Conservation (phyloP, 1,140 invertebrate species). For the Diorhabda sublineata region DNA sequence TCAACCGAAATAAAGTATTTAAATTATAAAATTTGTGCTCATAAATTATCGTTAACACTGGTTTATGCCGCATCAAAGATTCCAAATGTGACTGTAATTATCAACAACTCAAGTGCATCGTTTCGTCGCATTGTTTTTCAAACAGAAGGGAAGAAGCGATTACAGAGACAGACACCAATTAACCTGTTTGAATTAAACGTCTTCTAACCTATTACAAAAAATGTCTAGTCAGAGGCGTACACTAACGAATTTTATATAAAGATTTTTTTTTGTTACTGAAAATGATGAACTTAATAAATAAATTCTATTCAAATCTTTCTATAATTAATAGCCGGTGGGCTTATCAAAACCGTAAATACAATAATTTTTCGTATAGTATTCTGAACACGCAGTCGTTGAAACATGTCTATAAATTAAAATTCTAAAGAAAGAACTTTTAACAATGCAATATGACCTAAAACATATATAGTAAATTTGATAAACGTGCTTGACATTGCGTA, state of each 20-base stretch:
- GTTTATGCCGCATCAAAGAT: not conserved
- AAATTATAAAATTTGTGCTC: not conserved
- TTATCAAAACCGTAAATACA: too few species aligned
- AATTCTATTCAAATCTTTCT: not conserved
- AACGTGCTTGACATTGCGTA: too few species aligned
- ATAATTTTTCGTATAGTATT: too few species aligned
- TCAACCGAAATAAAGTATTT: too few species aligned
- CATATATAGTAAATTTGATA: too few species aligned
- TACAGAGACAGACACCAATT: not conserved
- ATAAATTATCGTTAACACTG: not conserved
- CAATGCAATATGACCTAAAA: too few species aligned
- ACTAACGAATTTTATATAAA: not conserved
- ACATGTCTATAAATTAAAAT: too few species aligned
- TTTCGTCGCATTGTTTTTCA: not conserved
- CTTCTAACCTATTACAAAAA: not conserved
- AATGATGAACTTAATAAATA: not conserved
- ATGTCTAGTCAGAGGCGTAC: not conserved
- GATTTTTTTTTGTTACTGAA: not conserved
- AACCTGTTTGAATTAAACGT: not conserved
- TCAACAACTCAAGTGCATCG: slow-evolving; percentile 1
- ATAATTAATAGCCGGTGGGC: too few species aligned
- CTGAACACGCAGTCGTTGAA: too few species aligned
- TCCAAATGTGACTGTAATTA: slow-evolving; percentile 2
- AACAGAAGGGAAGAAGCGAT: not conserved
- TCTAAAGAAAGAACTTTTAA: too few species aligned